Evolutionary conservation across 2,888 invertebrate genomes (phyloP).

Genomic region (Yponomeuta plumbellus): DNA sequence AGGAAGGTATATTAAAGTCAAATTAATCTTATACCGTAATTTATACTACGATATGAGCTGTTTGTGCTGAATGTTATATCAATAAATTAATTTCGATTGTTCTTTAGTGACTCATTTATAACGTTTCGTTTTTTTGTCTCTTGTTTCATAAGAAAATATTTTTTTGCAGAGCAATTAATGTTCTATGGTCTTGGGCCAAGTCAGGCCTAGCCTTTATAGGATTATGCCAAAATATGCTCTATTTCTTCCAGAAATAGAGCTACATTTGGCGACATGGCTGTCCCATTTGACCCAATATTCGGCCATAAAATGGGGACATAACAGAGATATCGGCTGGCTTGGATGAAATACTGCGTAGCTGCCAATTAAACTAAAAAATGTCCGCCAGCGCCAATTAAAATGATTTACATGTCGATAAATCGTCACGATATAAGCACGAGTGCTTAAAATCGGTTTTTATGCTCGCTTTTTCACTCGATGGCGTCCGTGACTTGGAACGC

Average conservation of each 20-base stretch:
- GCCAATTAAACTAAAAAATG: slow-evolving; percentile 74
- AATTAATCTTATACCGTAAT: too few species aligned
- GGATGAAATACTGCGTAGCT: slow-evolving; percentile 62
- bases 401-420: slow-evolving; percentile 75
- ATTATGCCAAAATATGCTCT: too few species aligned
- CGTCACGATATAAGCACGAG: slow-evolving; percentile 42
- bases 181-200: too few species aligned
- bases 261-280: neutral
- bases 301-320: neutral
- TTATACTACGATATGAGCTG: too few species aligned
- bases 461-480: slow-evolving; percentile 17
- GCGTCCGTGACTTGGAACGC: neutral
- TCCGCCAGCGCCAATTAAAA: slow-evolving; percentile 70
- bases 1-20: too few species aligned
- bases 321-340: slow-evolving; percentile 19
- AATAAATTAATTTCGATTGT: too few species aligned
- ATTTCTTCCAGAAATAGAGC: neutral
- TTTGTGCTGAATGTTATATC: too few species aligned
- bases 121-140: too few species aligned
- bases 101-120: too few species aligned
- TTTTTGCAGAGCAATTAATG: too few species aligned
- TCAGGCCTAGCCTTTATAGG: too few species aligned
- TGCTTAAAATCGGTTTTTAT: slow-evolving; percentile 36
- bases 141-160: too few species aligned
- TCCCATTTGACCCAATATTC: neutral